A percentile compares a stretch with the other conserved stretches of the same genome.
Evolutionary conservation across 1,140 invertebrate genomes (phyloP).

Genomic region (Trichonephila clavipes): DNA sequence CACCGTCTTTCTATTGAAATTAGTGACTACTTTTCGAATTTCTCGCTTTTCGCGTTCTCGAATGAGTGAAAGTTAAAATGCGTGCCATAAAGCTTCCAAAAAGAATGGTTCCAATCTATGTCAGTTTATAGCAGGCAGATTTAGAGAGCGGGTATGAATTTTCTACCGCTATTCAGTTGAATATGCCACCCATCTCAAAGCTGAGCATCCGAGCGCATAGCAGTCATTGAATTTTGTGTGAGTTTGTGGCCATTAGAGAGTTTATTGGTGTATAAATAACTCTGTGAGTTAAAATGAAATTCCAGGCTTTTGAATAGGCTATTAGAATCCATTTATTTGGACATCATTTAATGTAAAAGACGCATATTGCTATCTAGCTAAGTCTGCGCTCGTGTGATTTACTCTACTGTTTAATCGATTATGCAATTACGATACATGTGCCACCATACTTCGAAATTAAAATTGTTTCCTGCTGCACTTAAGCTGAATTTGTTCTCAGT

Average conservation of each 20-base stretch:
- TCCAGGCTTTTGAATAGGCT: background rate
- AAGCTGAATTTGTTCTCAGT: background rate
- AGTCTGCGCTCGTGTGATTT: constrained; percentile 14
- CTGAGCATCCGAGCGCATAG: constrained; percentile 28
- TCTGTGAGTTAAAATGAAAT: constrained; percentile 24
- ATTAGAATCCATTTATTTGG: constrained; percentile 44
- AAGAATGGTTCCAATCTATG: constrained; percentile 29
- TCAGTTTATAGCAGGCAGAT: constrained; percentile 34
- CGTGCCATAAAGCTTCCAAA: constrained; percentile 13
- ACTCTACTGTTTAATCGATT: constrained; percentile 27
- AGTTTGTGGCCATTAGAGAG: constrained; percentile 30
- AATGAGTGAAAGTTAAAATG: constrained; percentile 22
- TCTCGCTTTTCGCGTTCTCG: background rate
- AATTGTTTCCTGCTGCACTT: constrained; percentile 21
- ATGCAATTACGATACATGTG: constrained; percentile 12
- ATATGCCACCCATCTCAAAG: constrained; percentile 21
- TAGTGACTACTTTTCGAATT: constrained; percentile 11
- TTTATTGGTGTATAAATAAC: constrained; percentile 56
- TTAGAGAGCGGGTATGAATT: constrained; percentile 26
- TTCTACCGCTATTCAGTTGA: constrained; percentile 5
- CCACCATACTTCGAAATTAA: background rate
- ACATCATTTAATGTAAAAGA: constrained; percentile 35
- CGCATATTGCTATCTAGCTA: constrained; percentile 9
- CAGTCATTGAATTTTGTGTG: constrained; percentile 28
- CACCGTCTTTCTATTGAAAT: constrained; percentile 15